Base-by-base conservation (phyloP, 2,113 vertebrate species). In the Dromaius novaehollandiae region DNA sequence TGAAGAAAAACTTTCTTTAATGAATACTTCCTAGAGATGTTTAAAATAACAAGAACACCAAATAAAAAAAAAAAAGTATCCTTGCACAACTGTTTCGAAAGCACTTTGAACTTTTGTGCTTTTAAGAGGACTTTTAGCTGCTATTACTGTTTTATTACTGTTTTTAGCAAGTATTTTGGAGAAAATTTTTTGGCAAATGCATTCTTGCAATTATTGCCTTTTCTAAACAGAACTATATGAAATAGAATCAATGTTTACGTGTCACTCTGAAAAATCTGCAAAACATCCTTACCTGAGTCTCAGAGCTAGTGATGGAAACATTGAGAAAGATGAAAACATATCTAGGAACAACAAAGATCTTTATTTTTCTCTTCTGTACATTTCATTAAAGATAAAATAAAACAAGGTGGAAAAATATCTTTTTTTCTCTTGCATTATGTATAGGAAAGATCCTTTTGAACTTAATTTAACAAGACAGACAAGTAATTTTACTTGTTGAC, bases 401-500 rank as follows among this genome's bases (percentile, higher is more conserved):
- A 65, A 63, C 4, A 63, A 88, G 2, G 2, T 19, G 8, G 44
- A 17, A 93, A 68, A 92, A 60, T 24, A 28, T 13, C 7, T 34
- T 63, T 75, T 61, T 69, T 5, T 36, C 1, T 1, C 3, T 60
- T 46, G 46, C 50, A 15, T 38, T 63, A 18, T 6, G 34, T 32
- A 48, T 19, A 48, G 19, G 42, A 32, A 19, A 38, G 0, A 0
- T 3, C 0, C 38, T 90, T 80, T 42, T 3, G 0, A 3, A 20
- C 1, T 0, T 25, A 42, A 44, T 1, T 81, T 38, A 58, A n/a
- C 12, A 36, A 64, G 65, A 71, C 3, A 38, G 4, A 30, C 9
- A 32, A 2, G 32, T 30, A 71, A 58, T 51, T 50, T 81, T 7
- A 1, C 24, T 85, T 2, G 2, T 68, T 71, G 4, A 6, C 7